Base-by-base conservation (phyloP, 2,797 vertebrate species). In the Eidolon dupreanum region DNA sequence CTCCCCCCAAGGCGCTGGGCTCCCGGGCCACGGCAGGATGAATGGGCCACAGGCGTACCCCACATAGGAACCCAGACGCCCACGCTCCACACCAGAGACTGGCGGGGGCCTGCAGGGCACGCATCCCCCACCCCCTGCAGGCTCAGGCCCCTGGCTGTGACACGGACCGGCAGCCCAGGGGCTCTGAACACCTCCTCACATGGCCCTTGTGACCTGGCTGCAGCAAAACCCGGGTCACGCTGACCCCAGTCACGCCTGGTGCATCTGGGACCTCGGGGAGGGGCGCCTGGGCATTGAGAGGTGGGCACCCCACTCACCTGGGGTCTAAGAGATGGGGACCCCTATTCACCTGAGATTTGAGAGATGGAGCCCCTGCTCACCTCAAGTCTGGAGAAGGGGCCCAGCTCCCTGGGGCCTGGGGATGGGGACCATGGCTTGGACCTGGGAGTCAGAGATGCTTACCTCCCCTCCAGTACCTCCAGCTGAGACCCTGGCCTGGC, bases 141-240 rank as follows among this genome's bases (percentile, higher is more conserved):
- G 8, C 33, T 13, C 19, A 31, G 22, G 33, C 1, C 7, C 9
- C 43, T 53, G 20, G 11, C 20, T 2, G n/a, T 9, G 43, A 68
- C 61, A 36, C 33, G 10, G 0, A 6, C 74, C 36, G 11, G 36
- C 61, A 38, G 71, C 13, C 51, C 26, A 4, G n/a, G 3, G 41
- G 4, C 26, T 16, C 55, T 28, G 8, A 0, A n/a, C 6, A 2
- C 33, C 68, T 43, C 9, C 0, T 10, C 83, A 28, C 6, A 2
- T 0, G 2, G 31, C 3, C 15, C 22, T 0, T 2, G 11, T 0
- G 0, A 24, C 38, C 5, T 12, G 0, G 6, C 31, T 6, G 38
- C 1, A 20, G 2, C 16, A 2, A 8, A 91, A 31, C 49, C 3
- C 1, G 2, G 12, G 3, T 4, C 5, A 16, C 26, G 41, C 6